These are phyloP conservation scores for Verasper variegatus DNA, from an alignment of 2,113 vertebrate genomes.

Conservation along the genomic window DNA sequence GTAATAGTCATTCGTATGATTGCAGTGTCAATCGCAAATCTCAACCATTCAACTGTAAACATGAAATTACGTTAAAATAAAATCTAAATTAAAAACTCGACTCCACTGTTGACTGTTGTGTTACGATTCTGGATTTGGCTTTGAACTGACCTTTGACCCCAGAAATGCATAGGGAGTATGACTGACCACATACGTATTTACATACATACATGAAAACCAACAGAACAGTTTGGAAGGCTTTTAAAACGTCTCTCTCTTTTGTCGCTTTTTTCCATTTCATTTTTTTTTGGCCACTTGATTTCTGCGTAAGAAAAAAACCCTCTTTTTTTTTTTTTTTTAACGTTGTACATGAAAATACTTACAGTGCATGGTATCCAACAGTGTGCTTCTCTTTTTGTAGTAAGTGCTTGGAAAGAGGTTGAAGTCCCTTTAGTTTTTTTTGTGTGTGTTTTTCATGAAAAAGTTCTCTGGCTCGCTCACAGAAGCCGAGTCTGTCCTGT, in stretches of 20 bases:
- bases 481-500: constrained; percentile 4
- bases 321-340: constrained; percentile 19
- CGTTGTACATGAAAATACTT: constrained; percentile 64
- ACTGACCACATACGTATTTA: constrained; percentile 72
- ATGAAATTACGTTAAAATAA: too few relatives aligned
- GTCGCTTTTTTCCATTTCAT: constrained; percentile 25
- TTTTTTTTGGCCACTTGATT: constrained; percentile 65
- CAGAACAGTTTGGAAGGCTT: constrained; percentile 77
- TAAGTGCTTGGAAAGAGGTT: constrained; percentile 41
- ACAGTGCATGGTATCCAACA: constrained; percentile 70
- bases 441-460: not conserved
- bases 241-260: constrained; percentile 54
- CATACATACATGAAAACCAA: constrained; percentile 44
- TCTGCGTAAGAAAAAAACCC: constrained; percentile 58
- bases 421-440: constrained; percentile 40
- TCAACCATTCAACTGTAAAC: too few relatives aligned
- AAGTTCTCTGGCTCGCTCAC: not conserved
- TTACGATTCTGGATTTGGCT: constrained; percentile 57
- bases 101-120: not conserved
- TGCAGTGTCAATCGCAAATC: too few relatives aligned
- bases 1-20: too few relatives aligned
- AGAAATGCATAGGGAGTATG: constrained; percentile 69
- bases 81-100: too few relatives aligned
- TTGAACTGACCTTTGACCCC: constrained; percentile 63
- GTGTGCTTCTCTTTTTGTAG: constrained; percentile 65